Percentiles rank a stretch among this genome's conserved stretches.
Conservation (phyloP, 2,797 vertebrate genomes). For the Manis javanica region DNA sequence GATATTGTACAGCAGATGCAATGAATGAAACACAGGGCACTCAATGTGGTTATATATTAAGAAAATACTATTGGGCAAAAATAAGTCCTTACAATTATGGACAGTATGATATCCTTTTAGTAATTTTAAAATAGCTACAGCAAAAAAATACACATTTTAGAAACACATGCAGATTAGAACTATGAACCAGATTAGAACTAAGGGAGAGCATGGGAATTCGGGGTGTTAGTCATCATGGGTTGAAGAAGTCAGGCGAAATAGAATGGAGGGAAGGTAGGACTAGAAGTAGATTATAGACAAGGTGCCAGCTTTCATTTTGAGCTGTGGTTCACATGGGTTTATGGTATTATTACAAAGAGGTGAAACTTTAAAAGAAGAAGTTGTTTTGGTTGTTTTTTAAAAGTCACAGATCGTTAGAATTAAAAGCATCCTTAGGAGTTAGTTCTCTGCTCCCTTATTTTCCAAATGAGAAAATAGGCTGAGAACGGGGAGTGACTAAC, state of each 20-base stretch:
- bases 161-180: background rate
- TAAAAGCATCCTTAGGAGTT: background rate
- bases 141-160: background rate
- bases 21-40: background rate
- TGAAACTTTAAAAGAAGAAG: background rate
- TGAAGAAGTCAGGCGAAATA: background rate
- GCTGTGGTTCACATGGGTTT: background rate
- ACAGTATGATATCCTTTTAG: background rate
- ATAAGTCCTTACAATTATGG: background rate
- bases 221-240: background rate
- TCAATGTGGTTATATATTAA: background rate
- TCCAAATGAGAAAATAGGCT: background rate
- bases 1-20: background rate
- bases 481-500: background rate
- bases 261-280: background rate
- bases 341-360: constrained; percentile 5
- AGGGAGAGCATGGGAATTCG: background rate
- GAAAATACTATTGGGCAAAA: background rate
- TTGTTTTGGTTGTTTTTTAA: background rate
- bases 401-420: background rate
- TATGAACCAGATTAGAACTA: background rate
- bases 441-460: background rate
- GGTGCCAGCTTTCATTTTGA: background rate
- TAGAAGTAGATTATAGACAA: background rate
- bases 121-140: background rate